phyloP scores from a whole-genome alignment of 1,140 invertebrate species.

The Tetramorium parvispinum region DNA sequence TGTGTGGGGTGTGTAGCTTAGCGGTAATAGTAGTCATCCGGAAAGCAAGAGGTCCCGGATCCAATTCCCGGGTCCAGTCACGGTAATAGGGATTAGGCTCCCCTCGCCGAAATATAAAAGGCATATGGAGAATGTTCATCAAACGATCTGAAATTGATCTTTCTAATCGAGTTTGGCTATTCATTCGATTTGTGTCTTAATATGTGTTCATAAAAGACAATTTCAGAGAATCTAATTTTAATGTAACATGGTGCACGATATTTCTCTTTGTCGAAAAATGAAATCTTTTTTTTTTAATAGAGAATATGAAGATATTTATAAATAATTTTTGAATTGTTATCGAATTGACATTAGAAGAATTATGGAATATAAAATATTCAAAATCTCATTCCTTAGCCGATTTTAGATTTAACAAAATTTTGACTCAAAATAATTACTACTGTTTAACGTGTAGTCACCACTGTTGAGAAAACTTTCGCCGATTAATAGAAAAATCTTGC shows the following conservation, averaged over 20 bases:
- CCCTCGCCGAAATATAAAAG: slow-evolving; percentile 3
- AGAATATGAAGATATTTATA: not conserved
- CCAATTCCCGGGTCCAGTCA: slow-evolving; percentile 9
- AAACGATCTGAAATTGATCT: not conserved
- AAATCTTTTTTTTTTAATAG: not conserved
- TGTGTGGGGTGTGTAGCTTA: not conserved
- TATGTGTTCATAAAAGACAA: not conserved
- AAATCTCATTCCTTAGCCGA: not conserved
- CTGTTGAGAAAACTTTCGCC: not conserved
- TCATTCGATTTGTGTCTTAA: not conserved
- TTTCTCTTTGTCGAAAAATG: not conserved
- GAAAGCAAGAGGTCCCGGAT: slow-evolving; percentile 3
- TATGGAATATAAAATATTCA: not conserved
- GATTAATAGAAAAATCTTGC: not conserved
- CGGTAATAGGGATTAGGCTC: not conserved
- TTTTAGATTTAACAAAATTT: not conserved
- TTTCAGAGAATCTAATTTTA: not conserved
- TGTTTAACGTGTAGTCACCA: not conserved
- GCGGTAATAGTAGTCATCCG: not conserved
- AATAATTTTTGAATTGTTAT: not conserved
- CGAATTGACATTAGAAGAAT: not conserved
- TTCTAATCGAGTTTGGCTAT: not conserved
- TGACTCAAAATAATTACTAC: not conserved
- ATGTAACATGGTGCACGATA: not conserved
- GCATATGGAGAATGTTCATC: not conserved